Base-by-base conservation (phyloP, 2,113 vertebrate genomes). In the Epinephelus lanceolatus region DNA sequence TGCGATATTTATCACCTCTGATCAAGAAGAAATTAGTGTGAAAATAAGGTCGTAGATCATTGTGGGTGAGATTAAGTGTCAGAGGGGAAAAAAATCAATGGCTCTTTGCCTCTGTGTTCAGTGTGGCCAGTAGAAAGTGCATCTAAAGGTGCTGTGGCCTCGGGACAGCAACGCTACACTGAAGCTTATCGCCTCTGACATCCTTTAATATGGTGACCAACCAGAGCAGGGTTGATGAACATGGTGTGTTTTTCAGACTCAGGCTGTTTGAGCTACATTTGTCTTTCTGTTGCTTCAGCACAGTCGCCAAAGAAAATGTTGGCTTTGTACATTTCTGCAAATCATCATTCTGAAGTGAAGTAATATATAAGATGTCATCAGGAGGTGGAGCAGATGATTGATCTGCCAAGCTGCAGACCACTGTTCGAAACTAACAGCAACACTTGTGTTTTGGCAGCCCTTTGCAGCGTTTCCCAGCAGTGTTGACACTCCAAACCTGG, bases 31-130 rank as follows among this genome's bases (percentile, higher is more conserved):
- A 96, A 96, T 96, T 95, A 96, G 95, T 95, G 95, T 93, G 93
- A 95, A 94, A 94, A 95, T 95, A 94, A 95, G 95, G 93, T 95
- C 94, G 85, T 96, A 94, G 94, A 96, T 96, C 95, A 96, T 92
- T 17, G 79, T 51, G 91, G 90, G 92, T 92, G 90, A 95, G 95
- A 96, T 95, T 92, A 95, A 89, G 92, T 95, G 95, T 95, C 95
- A 94, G 88, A 62, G 88, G 60, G 77, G 84, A 27, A 61, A 77
- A 88, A 92, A 94, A 96, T 96, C 96, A 92, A 96, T 96, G 93
- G n/a, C 19, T 19, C 6, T 83, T 73, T 15, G 81, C 55, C 80
- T 55, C 62, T 52, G 47, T 71, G 71, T 85, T 85, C 76, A 89
- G 89, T 86, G 86, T 70, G 91, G 83, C 86, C 85, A 15, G 69